Conservation (phyloP, 2,888 invertebrate genomes). For the Nemurella pictetii region DNA sequence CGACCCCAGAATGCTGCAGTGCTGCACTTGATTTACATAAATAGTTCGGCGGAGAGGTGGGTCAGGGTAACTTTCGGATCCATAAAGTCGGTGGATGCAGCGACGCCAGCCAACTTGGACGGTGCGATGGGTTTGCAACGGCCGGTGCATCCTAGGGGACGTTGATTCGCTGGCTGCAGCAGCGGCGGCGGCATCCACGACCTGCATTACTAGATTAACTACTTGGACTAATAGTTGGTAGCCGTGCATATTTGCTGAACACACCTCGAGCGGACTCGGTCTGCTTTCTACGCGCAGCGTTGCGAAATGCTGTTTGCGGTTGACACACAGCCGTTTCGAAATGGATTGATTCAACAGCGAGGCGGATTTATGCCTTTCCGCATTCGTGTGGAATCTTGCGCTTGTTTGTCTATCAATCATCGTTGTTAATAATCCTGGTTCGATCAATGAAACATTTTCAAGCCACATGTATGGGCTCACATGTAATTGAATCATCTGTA, state of each 20-base stretch:
- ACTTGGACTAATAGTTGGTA: not conserved
- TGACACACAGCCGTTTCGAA: not conserved
- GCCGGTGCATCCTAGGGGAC: not conserved
- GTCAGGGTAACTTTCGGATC: not conserved
- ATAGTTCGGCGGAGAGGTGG: not conserved
- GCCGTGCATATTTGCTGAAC: not conserved
- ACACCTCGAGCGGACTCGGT: not conserved
- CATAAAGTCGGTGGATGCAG: not conserved
- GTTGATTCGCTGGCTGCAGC: not conserved
- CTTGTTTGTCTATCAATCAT: too few species aligned
- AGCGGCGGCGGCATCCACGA: not conserved
- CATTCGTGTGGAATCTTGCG: too few species aligned
- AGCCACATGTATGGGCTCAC: too few species aligned
- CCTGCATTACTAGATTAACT: not conserved
- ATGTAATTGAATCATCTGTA: too few species aligned
- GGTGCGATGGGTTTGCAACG: not conserved
- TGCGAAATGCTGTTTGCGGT: not conserved
- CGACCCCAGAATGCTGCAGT: not conserved
- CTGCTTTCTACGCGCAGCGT: not conserved
- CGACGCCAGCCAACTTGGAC: too few species aligned
- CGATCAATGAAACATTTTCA: too few species aligned
- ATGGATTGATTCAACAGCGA: not conserved
- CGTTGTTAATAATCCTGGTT: too few species aligned
- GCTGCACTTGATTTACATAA: constrained; percentile 17
- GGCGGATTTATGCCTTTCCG: too few species aligned